Percentiles rank a stretch among this genome's conserved stretches.
These are phyloP conservation scores for Drosophila nigricruria DNA, from an alignment of 2,888 invertebrate genomes.

Conservation along the genomic window DNA sequence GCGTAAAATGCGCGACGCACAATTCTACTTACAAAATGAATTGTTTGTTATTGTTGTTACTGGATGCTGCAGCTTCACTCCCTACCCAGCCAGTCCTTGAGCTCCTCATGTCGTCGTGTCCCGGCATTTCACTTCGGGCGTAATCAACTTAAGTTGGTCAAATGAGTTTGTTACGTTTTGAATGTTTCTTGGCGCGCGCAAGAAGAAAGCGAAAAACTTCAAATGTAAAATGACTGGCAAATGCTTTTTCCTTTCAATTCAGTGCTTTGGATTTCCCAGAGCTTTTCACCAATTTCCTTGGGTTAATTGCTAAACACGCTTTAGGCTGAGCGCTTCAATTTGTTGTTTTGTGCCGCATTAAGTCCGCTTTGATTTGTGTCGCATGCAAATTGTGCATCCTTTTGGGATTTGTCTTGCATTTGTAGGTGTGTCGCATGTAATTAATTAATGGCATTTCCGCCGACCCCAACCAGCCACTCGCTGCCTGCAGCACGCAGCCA, in stretches of 20 bases:
- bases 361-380: constrained; percentile 48
- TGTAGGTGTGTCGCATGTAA: constrained; percentile 43
- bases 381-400: constrained; percentile 32
- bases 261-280: constrained; percentile 8
- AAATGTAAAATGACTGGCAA: constrained; percentile 37
- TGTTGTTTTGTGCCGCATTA: constrained; percentile 3
- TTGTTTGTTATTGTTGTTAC: constrained; percentile 69
- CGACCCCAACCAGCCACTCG: not conserved
- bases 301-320: constrained; percentile 41
- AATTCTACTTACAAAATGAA: constrained; percentile 69
- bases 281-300: constrained; percentile 20
- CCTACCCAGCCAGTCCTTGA: not conserved
- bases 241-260: constrained; percentile 30
- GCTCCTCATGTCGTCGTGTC: constrained; percentile 4
- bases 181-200: constrained; percentile 34
- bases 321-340: not conserved
- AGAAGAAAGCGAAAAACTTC: constrained; percentile 15
- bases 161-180: constrained; percentile 70
- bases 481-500: not conserved
- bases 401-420: constrained; percentile 31
- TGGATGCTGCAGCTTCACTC: constrained; percentile 17
- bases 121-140: constrained; percentile 34
- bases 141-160: constrained; percentile 80
- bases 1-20: constrained; percentile 57
- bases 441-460: constrained; percentile 54